Percentiles rank a stretch among this genome's conserved stretches.
phyloP scores from a whole-genome alignment of 2,888 invertebrate species.

The Cosmopolites sordidus region DNA sequence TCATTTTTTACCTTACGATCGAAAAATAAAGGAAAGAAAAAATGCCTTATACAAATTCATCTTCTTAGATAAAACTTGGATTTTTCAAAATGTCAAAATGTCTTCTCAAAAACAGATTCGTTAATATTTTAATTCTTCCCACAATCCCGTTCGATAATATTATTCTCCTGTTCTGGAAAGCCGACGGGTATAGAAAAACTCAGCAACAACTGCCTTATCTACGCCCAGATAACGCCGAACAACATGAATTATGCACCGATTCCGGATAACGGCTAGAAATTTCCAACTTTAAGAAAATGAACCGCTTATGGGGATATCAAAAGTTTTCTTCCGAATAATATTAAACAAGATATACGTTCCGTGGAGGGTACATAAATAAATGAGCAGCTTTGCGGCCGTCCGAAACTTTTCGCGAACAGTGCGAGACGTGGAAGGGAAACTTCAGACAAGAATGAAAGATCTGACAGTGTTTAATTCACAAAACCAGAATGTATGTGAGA shows the following conservation, averaged over 20 bases:
- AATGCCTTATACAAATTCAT: too few relatives aligned
- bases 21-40: too few relatives aligned
- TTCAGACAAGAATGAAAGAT: too few relatives aligned
- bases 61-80: too few relatives aligned
- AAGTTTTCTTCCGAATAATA: slow-evolving; percentile 25
- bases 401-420: not conserved
- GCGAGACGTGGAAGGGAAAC: not conserved
- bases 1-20: too few relatives aligned
- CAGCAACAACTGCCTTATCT: slow-evolving; percentile 43
- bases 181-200: too few relatives aligned
- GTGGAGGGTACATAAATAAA: slow-evolving; percentile 25
- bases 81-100: too few relatives aligned
- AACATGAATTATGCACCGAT: slow-evolving; percentile 43
- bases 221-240: slow-evolving; percentile 38
- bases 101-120: too few relatives aligned
- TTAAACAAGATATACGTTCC: slow-evolving; percentile 23
- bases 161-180: not conserved
- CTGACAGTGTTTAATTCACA: too few relatives aligned
- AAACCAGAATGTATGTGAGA: too few relatives aligned
- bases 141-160: not conserved
- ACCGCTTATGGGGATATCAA: slow-evolving; percentile 30
- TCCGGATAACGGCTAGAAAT: slow-evolving; percentile 32
- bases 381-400: slow-evolving; percentile 9
- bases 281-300: slow-evolving; percentile 33
- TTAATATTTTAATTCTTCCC: not conserved